Evolutionary conservation across 2,797 vertebrate genomes (phyloP).

Genomic region (Oreochromis grahami): DNA sequence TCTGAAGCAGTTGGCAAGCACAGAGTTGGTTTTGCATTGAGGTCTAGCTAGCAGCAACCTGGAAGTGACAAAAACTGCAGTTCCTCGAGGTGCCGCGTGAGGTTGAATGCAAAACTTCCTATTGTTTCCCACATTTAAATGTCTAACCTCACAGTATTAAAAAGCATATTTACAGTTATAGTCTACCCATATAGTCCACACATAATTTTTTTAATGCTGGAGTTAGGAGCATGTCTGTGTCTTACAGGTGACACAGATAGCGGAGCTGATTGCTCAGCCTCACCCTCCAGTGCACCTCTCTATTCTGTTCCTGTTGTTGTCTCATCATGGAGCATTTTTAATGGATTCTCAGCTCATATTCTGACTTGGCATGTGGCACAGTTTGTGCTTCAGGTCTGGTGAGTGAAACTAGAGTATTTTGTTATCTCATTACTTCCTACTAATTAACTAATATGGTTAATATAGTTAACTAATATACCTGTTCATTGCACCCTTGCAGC

Average conservation of each 20-base stretch:
- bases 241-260: not conserved
- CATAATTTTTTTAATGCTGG: not conserved
- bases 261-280: not conserved
- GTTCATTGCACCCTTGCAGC: not conserved
- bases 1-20: slow-evolving; percentile 11
- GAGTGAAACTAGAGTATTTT: not conserved
- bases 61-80: not conserved
- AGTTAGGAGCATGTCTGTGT: not conserved
- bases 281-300: not conserved
- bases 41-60: not conserved
- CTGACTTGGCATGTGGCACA: not conserved
- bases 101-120: not conserved
- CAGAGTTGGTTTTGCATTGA: not conserved
- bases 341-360: not conserved
- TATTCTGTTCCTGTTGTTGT: not conserved
- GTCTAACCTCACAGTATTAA: not conserved
- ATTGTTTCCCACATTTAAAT: not conserved
- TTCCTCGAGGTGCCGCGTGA: not conserved
- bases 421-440: not conserved
- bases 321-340: not conserved
- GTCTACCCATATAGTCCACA: not conserved
- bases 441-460: not conserved
- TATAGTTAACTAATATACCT: not conserved
- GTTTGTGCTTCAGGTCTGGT: not conserved
- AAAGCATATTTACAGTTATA: not conserved